Evolutionary conservation across 2,113 vertebrate genomes (phyloP).

Genomic region (Ifrita kowaldi): DNA sequence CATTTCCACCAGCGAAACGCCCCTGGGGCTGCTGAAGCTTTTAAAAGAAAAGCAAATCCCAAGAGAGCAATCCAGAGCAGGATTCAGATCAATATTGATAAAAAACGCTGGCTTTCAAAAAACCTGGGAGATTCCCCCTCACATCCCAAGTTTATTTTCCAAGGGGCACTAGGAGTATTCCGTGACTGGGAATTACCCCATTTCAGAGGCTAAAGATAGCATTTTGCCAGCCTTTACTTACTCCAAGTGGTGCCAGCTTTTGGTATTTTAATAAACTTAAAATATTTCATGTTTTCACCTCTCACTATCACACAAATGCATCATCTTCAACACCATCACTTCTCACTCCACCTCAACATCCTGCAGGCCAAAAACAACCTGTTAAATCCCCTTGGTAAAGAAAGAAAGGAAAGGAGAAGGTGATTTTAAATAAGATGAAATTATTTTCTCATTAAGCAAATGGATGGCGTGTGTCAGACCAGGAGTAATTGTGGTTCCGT

Average conservation of each 20-base stretch:
- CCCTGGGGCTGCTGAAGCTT: not conserved
- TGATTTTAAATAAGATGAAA: not conserved
- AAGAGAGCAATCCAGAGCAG: not conserved
- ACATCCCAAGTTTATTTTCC: not conserved
- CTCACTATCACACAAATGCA: not conserved
- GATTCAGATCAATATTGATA: not conserved
- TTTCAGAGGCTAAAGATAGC: not conserved
- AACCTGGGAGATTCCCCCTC: not conserved
- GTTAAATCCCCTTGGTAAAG: not conserved
- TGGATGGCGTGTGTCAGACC: not conserved
- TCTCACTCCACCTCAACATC: not conserved
- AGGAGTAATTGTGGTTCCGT: not conserved
- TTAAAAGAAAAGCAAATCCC: not conserved
- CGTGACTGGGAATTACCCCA: accelerated
- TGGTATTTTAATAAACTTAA: not conserved
- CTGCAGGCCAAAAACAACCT: not conserved
- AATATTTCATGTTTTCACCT: not conserved
- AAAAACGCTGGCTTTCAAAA: accelerated
- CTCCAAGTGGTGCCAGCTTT: not conserved
- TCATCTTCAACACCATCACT: not conserved
- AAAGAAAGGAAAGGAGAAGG: not conserved
- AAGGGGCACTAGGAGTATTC: accelerated
- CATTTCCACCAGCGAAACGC: not conserved
- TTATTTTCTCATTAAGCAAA: not conserved
- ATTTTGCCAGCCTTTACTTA: not conserved